Percentiles rank a stretch among this genome's conserved stretches.
These are phyloP conservation scores for Coelinius sp. DNA, from an alignment of 2,888 invertebrate species.

Conservation along the genomic window DNA sequence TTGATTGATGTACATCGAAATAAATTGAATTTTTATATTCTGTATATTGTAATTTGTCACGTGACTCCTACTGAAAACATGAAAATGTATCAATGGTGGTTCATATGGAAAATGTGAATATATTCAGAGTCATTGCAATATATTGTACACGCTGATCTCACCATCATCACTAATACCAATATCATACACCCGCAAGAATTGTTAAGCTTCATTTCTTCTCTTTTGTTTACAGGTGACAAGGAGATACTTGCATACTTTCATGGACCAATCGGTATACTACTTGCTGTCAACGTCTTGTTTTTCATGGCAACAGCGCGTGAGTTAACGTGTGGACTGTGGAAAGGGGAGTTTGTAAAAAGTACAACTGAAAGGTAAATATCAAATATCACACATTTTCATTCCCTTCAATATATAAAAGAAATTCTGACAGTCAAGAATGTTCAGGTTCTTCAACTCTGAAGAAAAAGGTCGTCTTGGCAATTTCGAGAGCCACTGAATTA, in stretches of 20 bases:
- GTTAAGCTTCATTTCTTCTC: no score
- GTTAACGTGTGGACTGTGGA: slow-evolving; percentile 90
- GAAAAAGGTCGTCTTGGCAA: background rate
- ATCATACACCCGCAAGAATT: no score
- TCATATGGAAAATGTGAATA: no score
- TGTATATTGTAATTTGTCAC: no score
- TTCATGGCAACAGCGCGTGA: slow-evolving; percentile 87
- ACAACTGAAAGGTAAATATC: slow-evolving; percentile 78
- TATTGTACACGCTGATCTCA: no score
- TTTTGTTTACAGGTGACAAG: slow-evolving; percentile 75
- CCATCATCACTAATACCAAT: no score
- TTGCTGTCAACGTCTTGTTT: slow-evolving; percentile 83
- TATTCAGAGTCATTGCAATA: no score
- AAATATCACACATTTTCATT: slow-evolving; percentile 1
- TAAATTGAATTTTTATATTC: no score
- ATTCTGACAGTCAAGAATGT: background rate
- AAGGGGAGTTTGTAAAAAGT: slow-evolving; percentile 89
- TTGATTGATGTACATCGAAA: background rate
- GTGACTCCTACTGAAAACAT: no score
- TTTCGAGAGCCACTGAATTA: slow-evolving; percentile 8
- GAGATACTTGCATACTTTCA: slow-evolving; percentile 89
- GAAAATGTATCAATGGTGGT: no score
- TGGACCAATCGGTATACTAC: slow-evolving; percentile 85
- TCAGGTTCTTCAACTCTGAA: background rate
- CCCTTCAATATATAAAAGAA: background rate